phyloP scores from a whole-genome alignment of 2,113 vertebrate species.

The Myiagra hebetior region DNA sequence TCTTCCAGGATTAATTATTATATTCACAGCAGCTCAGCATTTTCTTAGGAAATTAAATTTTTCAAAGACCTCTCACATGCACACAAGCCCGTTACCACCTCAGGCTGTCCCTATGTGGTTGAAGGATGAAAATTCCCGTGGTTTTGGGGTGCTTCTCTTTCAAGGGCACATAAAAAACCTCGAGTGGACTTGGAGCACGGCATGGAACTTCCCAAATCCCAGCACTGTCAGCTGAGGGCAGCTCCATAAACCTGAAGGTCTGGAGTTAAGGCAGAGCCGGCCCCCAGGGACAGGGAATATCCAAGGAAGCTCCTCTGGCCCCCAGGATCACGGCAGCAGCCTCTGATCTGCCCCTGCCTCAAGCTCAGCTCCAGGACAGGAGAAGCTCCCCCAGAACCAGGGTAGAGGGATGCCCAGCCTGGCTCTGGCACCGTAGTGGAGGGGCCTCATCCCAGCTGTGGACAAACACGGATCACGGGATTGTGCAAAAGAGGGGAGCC shows the following conservation, averaged over 20 bases:
- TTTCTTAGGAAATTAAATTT: neutral
- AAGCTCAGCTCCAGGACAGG: neutral
- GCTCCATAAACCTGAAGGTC: too few relatives aligned
- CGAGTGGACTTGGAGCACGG: neutral
- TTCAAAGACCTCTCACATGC: rapidly evolving
- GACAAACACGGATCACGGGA: neutral
- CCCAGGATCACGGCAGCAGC: neutral
- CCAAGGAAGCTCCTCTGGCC: neutral
- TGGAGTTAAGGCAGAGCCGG: neutral
- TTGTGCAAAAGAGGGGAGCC: too few relatives aligned
- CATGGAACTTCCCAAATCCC: neutral
- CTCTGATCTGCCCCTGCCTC: neutral
- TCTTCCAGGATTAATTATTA: slow-evolving; percentile 14
- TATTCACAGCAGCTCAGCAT: neutral
- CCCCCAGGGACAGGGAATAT: rapidly evolving
- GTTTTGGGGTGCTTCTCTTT: neutral
- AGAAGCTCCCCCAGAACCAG: neutral
- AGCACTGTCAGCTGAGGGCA: neutral
- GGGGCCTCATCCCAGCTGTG: neutral
- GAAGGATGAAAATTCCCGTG: rapidly evolving
- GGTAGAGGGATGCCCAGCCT: rapidly evolving
- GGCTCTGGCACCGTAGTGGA: rapidly evolving
- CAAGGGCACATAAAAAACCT: neutral
- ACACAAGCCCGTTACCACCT: neutral
- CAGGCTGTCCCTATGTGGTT: rapidly evolving